Percentiles rank a stretch among this genome's conserved stretches.
Evolutionary conservation across 2,888 invertebrate species (phyloP).

Genomic region (Gerris lacustris): DNA sequence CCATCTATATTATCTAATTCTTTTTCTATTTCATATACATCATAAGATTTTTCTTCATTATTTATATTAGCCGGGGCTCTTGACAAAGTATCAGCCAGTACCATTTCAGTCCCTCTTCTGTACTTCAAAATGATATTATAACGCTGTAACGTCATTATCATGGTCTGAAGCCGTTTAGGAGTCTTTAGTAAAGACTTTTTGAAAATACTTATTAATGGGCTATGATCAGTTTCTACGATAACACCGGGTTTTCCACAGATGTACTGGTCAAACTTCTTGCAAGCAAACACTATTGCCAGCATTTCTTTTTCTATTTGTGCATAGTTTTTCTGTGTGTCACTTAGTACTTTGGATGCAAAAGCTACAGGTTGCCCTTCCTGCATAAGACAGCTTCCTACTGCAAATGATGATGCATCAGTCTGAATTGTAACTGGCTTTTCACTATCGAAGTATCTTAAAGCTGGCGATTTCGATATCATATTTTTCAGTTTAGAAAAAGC

Average conservation of each 20-base stretch:
- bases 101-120: background rate
- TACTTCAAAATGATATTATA: background rate
- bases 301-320: background rate
- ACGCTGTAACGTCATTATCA: constrained; percentile 7
- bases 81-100: background rate
- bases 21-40: background rate
- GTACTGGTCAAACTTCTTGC: constrained; percentile 3
- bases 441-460: background rate
- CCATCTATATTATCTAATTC: background rate
- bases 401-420: background rate
- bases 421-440: background rate
- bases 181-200: constrained; percentile 11
- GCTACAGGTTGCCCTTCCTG: constrained; percentile 1
- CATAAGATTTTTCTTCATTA: background rate
- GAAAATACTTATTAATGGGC: constrained; percentile 13
- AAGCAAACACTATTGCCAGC: constrained; percentile 2
- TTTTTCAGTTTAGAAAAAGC: background rate
- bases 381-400: background rate
- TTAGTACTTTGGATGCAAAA: background rate
- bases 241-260: constrained; percentile 13
- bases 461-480: background rate
- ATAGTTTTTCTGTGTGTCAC: background rate
- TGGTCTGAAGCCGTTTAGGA: constrained; percentile 12
- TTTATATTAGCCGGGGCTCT: background rate
- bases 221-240: constrained; percentile 15